These are phyloP conservation scores for Zalophus californianus DNA, from an alignment of 2,797 vertebrate genomes.

Conservation along the genomic window DNA sequence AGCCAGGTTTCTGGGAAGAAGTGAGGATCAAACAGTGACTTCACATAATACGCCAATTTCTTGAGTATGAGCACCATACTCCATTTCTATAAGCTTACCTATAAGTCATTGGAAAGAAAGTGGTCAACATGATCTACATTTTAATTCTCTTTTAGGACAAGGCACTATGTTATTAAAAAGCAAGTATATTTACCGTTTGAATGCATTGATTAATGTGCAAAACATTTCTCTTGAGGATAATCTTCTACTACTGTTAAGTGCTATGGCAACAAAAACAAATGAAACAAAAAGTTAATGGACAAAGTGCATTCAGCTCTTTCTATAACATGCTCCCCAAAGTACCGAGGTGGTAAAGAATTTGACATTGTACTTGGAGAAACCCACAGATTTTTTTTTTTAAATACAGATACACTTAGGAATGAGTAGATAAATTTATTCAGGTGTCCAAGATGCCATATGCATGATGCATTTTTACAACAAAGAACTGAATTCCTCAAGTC, in stretches of 20 bases:
- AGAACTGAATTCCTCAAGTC: slow-evolving; percentile 39
- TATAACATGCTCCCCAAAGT: neutral
- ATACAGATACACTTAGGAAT: neutral
- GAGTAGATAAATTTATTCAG: neutral
- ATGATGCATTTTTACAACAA: neutral
- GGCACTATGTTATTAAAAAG: neutral
- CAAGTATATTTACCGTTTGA: neutral
- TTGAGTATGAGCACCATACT: neutral
- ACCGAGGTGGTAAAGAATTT: slow-evolving; percentile 20
- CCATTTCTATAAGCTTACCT: neutral
- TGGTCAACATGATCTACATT: neutral
- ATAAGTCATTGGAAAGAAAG: slow-evolving; percentile 28
- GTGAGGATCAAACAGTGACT: neutral
- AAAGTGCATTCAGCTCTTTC: neutral
- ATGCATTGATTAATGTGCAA: slow-evolving; percentile 21
- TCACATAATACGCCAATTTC: neutral
- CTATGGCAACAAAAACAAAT: neutral
- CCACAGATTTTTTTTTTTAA: neutral
- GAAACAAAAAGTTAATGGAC: neutral
- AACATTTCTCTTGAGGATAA: slow-evolving; percentile 15
- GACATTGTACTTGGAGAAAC: neutral
- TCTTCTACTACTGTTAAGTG: neutral
- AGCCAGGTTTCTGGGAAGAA: neutral
- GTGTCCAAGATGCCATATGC: neutral
- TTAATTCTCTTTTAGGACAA: slow-evolving; percentile 33